These are phyloP conservation scores for Harpalus rubripes DNA, from an alignment of 2,888 invertebrate species.

Conservation along the genomic window DNA sequence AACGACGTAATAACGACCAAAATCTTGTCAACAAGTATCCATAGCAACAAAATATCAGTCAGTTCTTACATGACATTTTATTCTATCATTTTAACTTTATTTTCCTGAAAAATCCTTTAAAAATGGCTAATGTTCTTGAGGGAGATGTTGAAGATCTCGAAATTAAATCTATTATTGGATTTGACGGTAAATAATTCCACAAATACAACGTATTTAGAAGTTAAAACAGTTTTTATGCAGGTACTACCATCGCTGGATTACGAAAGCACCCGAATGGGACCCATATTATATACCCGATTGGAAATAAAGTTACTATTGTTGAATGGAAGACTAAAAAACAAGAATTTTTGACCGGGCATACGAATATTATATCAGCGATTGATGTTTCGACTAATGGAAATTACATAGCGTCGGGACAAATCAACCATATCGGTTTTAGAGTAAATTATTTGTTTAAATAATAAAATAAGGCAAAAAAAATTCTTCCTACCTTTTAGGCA, in stretches of 20 bases:
- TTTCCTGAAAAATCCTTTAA: conserved; percentile 8
- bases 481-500: conserved; percentile 77
- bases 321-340: conserved; percentile 85
- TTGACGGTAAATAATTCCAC: conserved; percentile 83
- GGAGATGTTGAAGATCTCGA: conserved; percentile 82
- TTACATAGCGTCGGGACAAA: conserved; percentile 93
- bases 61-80: conserved; percentile 39
- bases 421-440: conserved; percentile 94
- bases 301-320: conserved; percentile 87
- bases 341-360: conserved; percentile 88
- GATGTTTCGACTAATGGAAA: conserved; percentile 87
- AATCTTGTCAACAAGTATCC: conserved; percentile 11
- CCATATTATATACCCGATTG: conserved; percentile 88
- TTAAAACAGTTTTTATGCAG: conserved; percentile 75
- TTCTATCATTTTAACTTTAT: neutral
- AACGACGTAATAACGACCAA: neutral
- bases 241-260: conserved; percentile 80
- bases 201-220: conserved; percentile 76
- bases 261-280: conserved; percentile 86
- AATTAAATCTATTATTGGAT: conserved; percentile 87
- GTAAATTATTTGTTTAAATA: conserved; percentile 74
- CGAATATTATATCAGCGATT: conserved; percentile 88
- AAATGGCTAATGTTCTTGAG: conserved; percentile 68
- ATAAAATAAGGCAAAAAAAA: neutral
- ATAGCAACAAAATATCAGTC: conserved; percentile 22